A percentile compares a stretch with the other conserved stretches of the same genome.
Conservation (phyloP, 2,113 vertebrate species). For the Calonectris borealis region DNA sequence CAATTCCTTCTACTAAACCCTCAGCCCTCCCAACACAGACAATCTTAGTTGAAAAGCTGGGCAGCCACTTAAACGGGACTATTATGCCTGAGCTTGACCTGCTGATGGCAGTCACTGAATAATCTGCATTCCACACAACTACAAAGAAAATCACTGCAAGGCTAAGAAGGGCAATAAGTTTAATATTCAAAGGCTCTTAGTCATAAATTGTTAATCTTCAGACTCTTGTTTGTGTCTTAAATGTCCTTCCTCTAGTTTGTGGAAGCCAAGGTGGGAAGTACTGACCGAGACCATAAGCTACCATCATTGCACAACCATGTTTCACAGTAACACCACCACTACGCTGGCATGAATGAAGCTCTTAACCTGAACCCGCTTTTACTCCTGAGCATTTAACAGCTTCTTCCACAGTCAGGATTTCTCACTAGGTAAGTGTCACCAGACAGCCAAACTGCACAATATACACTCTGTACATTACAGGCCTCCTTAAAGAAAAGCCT, state of each 20-base stretch:
- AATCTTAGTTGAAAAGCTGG: neutral
- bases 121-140: neutral
- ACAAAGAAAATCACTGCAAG: neutral
- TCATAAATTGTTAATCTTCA: neutral
- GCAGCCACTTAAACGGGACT: neutral
- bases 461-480: neutral
- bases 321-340: neutral
- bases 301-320: neutral
- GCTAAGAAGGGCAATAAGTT: neutral
- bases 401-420: neutral
- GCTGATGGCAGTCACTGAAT: neutral
- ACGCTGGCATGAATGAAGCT: neutral
- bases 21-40: neutral
- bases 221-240: neutral
- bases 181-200: neutral
- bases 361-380: neutral
- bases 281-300: neutral
- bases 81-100: neutral
- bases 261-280: neutral
- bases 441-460: neutral
- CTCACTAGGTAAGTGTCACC: neutral
- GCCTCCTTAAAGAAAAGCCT: neutral
- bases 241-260: neutral
- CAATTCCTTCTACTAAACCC: neutral
- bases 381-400: slow-evolving; percentile 54